A percentile compares a stretch with the other conserved stretches of the same genome.
Evolutionary conservation across 92 coral and sea anemone genomes (phyloP).

Genomic region (Bergia puertoricense): DNA sequence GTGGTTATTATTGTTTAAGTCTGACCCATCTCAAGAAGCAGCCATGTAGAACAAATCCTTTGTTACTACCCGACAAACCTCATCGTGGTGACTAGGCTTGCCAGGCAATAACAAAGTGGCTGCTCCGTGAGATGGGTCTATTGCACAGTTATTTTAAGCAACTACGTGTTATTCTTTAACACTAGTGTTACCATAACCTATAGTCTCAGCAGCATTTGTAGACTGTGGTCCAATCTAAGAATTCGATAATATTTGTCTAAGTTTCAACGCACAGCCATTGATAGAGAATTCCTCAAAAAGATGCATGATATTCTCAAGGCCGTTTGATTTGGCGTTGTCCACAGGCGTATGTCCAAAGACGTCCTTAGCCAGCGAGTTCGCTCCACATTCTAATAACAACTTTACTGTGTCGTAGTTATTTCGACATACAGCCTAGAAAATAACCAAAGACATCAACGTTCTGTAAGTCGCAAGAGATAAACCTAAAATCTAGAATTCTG

Average conservation of each 20-base stretch:
- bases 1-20: no score
- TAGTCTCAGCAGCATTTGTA: not conserved
- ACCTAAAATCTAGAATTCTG: no score
- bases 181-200: no score
- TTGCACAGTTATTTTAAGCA: no score
- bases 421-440: slow-evolving; percentile 83
- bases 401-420: slow-evolving; percentile 82
- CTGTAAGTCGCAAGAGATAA: no score
- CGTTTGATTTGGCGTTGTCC: slow-evolving; percentile 75
- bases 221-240: not conserved
- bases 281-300: slow-evolving; percentile 66
- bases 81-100: no score
- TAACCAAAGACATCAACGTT: not conserved
- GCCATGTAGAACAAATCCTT: no score
- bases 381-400: slow-evolving; percentile 75
- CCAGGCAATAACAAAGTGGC: no score
- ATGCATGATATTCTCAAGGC: slow-evolving; percentile 53
- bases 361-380: slow-evolving; percentile 62
- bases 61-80: no score
- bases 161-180: no score
- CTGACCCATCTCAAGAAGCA: no score
- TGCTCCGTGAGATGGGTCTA: no score
- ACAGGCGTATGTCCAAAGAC: slow-evolving; percentile 81
- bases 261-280: slow-evolving; percentile 8
- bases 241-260: slow-evolving; percentile 4